Conservation (phyloP, 2,113 vertebrate genomes). For the Oreotrochilus melanogaster region DNA sequence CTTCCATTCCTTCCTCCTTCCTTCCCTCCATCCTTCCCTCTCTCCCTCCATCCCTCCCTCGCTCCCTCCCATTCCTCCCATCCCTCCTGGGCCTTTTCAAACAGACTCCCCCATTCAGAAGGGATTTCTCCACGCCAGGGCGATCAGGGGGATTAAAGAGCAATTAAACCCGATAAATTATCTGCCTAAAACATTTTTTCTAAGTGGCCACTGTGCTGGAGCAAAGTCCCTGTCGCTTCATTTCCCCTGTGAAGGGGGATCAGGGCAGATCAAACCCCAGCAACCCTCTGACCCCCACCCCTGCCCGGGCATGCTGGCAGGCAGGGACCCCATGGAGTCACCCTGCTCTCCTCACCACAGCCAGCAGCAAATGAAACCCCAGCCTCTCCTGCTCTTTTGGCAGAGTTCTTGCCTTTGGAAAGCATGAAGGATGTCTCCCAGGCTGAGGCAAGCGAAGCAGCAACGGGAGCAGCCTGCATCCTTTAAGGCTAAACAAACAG, state of each 20-base stretch:
- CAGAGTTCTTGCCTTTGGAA: not conserved
- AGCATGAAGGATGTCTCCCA: not conserved
- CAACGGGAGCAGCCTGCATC: not conserved
- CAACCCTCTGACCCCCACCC: not conserved
- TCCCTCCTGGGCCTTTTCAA: constrained; percentile 72
- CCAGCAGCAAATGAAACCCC: not conserved
- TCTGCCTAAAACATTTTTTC: constrained; percentile 79
- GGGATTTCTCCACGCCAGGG: constrained; percentile 89
- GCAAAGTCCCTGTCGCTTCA: constrained; percentile 78
- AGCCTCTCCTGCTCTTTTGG: not conserved
- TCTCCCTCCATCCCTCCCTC: not conserved
- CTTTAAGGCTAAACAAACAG: constrained; percentile 30
- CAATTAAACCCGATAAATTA: constrained; percentile 88
- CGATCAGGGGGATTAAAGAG: constrained; percentile 89
- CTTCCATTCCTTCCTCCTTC: not conserved
- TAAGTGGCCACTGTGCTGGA: constrained; percentile 81
- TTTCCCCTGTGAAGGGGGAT: constrained; percentile 74
- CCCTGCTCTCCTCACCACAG: not conserved
- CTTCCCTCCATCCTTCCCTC: not conserved
- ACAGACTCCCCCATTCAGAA: constrained; percentile 82
- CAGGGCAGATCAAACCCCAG: constrained; percentile 51
- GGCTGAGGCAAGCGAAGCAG: not conserved
- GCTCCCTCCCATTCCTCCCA: not conserved
- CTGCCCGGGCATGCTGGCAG: not conserved
- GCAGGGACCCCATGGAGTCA: not conserved